Conservation (phyloP, 1,140 invertebrate species). For the Diorhabda sublineata region DNA sequence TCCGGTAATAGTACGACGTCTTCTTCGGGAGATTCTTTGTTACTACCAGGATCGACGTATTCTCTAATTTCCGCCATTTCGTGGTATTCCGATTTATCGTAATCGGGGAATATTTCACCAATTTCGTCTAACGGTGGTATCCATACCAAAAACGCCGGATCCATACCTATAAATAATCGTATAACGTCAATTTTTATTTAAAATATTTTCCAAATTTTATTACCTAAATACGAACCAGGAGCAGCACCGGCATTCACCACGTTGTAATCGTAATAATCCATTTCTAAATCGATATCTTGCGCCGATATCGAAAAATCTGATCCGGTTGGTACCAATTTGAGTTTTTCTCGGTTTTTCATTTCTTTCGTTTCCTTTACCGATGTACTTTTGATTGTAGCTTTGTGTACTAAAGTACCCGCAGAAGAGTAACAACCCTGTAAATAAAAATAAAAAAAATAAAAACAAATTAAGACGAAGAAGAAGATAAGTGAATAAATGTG, state of each 20-base stretch:
- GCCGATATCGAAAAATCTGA: constrained; percentile 75
- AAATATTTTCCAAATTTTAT: background rate
- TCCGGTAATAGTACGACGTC: constrained; percentile 35
- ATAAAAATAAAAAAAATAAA: background rate
- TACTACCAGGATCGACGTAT: constrained; percentile 41
- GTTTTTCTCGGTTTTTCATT: constrained; percentile 63
- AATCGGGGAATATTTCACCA: constrained; percentile 40
- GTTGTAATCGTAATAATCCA: constrained; percentile 88
- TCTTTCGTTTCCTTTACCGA: constrained; percentile 75
- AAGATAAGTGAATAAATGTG: too few relatives aligned
- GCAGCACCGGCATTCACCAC: constrained; percentile 73
- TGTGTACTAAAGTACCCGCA: constrained; percentile 54
- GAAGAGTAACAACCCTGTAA: constrained; percentile 68
- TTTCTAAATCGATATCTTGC: constrained; percentile 69
- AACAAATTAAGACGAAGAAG: too few relatives aligned
- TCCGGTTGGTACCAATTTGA: constrained; percentile 58
- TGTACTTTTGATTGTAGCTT: constrained; percentile 59
- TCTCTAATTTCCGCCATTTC: constrained; percentile 37
- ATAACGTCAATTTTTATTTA: background rate
- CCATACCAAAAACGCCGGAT: constrained; percentile 81
- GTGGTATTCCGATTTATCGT: constrained; percentile 25
- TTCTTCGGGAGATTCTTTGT: constrained; percentile 44
- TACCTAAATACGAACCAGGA: constrained; percentile 59
- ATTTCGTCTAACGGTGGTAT: constrained; percentile 71
- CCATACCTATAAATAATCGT: constrained; percentile 70